phyloP scores from a whole-genome alignment of 2,888 invertebrate genomes.

The Coleophora flavipennella region DNA sequence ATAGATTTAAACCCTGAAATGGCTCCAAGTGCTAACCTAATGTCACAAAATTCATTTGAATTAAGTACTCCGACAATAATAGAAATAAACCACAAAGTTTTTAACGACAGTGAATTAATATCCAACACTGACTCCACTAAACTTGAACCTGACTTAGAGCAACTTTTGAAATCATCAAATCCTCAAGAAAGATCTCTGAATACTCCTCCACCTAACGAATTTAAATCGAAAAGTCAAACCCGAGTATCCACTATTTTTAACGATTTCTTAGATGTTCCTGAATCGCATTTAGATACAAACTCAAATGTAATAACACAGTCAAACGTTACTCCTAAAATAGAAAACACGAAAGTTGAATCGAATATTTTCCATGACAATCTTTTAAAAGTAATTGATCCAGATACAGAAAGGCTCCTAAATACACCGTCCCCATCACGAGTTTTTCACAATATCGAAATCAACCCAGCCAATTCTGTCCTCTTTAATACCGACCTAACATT shows the following conservation, averaged over 20 bases:
- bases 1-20: conserved; percentile 52
- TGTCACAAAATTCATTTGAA: conserved; percentile 45
- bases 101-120: conserved; percentile 59
- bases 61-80: conserved; percentile 52
- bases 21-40: conserved; percentile 47
- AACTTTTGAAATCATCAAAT: conserved; percentile 27
- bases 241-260: conserved; percentile 50
- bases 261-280: background rate
- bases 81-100: conserved; percentile 54
- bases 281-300: background rate
- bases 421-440: conserved; percentile 54
- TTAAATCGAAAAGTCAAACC: conserved; percentile 58
- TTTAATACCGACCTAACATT: conserved; percentile 63
- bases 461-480: conserved; percentile 61
- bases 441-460: conserved; percentile 62
- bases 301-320: background rate
- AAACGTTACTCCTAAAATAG: background rate
- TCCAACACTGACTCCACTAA: conserved; percentile 39
- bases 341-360: conserved; percentile 26
- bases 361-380: conserved; percentile 33
- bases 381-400: conserved; percentile 23
- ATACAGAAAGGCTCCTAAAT: conserved; percentile 33
- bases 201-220: conserved; percentile 52
- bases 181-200: conserved; percentile 45
- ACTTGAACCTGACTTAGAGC: conserved; percentile 29